These are phyloP conservation scores for Mormyrus proboscirostris DNA, from an alignment of 2,797 vertebrate species.

Conservation along the genomic window DNA sequence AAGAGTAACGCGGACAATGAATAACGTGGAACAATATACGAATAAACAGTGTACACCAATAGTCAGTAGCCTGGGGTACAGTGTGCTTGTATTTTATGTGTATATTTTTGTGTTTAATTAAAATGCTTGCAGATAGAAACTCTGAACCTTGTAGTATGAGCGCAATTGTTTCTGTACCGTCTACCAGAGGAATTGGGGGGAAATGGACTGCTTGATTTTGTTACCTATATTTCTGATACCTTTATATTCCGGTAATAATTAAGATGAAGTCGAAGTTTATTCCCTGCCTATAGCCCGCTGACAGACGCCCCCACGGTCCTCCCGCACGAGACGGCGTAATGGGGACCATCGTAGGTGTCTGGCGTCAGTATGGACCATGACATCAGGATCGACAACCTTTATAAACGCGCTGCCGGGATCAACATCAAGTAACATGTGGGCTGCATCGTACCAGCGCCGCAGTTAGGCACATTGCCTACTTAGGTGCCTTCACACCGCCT, in stretches of 20 bases:
- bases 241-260: neutral
- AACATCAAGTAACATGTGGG: neutral
- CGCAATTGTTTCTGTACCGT: neutral
- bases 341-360: neutral
- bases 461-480: neutral
- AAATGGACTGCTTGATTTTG: neutral
- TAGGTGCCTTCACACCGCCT: neutral
- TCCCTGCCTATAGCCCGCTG: neutral
- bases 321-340: neutral
- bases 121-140: neutral
- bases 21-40: neutral
- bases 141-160: neutral
- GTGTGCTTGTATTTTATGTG: neutral
- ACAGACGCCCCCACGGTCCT: neutral
- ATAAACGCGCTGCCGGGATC: neutral
- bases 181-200: neutral
- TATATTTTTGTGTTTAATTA: neutral
- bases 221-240: neutral
- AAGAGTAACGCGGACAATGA: neutral
- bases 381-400: conserved; percentile 7
- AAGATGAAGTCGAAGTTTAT: neutral
- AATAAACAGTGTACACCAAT: neutral
- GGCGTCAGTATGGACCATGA: conserved; percentile 17
- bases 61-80: neutral
- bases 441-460: neutral